Evolutionary conservation across 2,113 vertebrate species (phyloP).

Genomic region (Gila orcuttii): DNA sequence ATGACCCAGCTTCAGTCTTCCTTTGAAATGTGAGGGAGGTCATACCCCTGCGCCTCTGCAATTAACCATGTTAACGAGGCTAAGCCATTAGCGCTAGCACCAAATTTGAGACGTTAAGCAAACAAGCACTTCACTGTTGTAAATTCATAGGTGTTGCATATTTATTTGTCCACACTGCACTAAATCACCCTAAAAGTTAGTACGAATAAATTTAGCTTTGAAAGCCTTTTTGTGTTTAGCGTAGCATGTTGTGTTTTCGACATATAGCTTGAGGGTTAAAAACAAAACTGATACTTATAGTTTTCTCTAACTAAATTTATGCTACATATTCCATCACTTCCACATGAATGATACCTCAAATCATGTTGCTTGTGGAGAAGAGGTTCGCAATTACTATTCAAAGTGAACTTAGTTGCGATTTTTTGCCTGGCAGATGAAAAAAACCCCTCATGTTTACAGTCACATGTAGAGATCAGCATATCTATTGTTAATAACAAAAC

Average conservation of each 20-base stretch:
- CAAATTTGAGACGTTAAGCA: constrained; percentile 4
- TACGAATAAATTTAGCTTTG: not conserved
- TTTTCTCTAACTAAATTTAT: not conserved
- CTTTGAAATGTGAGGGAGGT: constrained; percentile 62
- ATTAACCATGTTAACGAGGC: constrained; percentile 59
- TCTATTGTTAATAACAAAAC: too few species aligned
- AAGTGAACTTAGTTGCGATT: not conserved
- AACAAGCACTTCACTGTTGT: constrained; percentile 38
- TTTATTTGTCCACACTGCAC: constrained; percentile 9
- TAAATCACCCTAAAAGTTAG: not conserved
- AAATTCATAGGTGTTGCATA: not conserved
- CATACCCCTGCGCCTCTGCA: constrained; percentile 55
- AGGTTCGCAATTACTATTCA: not conserved
- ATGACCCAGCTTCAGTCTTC: constrained; percentile 47
- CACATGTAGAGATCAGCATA: too few species aligned
- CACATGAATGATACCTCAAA: not conserved
- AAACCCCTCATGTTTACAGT: too few species aligned
- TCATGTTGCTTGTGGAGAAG: not conserved
- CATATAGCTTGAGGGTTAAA: not conserved
- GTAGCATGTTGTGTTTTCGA: not conserved
- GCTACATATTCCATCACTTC: not conserved
- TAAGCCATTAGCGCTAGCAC: constrained; percentile 33
- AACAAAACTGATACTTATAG: not conserved
- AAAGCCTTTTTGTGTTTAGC: not conserved
- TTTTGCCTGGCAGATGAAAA: too few species aligned